A percentile compares a stretch with the other conserved stretches of the same genome.
Conservation (phyloP, 2,113 vertebrate genomes). For the Sinocyclocheilus anshuiensis region DNA sequence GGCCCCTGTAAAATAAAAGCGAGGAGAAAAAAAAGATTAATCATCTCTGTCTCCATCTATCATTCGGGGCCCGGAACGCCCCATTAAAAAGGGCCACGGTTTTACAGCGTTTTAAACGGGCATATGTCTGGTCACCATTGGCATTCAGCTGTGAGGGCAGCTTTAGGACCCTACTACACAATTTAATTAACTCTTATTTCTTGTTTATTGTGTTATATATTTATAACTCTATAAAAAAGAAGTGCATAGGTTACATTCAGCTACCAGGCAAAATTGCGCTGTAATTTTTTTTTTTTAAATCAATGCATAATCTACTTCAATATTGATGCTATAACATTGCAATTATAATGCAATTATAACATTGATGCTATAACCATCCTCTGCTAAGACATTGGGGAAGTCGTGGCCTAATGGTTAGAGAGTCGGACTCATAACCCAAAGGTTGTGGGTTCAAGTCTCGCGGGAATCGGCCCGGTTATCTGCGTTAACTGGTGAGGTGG, state of each 20-base stretch:
- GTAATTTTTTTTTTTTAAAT: too few relatives aligned
- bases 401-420: too few relatives aligned
- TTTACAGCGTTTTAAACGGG: constrained; percentile 59
- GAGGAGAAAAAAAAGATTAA: constrained; percentile 47
- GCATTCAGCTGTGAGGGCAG: constrained; percentile 47
- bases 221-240: not conserved
- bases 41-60: constrained; percentile 51
- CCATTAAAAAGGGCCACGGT: constrained; percentile 59
- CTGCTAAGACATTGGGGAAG: too few relatives aligned
- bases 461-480: constrained; percentile 39
- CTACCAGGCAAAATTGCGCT: not conserved
- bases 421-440: too few relatives aligned
- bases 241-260: not conserved
- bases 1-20: constrained; percentile 58
- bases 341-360: too few relatives aligned
- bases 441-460: too few relatives aligned
- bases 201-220: not conserved
- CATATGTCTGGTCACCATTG: constrained; percentile 61
- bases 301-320: too few relatives aligned
- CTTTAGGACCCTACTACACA: constrained; percentile 49
- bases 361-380: too few relatives aligned
- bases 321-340: too few relatives aligned
- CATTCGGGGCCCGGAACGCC: constrained; percentile 47
- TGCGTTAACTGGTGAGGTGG: constrained; percentile 39
- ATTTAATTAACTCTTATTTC: constrained; percentile 12